phyloP scores from a whole-genome alignment of 1,140 invertebrate species.

The Mya arenaria region DNA sequence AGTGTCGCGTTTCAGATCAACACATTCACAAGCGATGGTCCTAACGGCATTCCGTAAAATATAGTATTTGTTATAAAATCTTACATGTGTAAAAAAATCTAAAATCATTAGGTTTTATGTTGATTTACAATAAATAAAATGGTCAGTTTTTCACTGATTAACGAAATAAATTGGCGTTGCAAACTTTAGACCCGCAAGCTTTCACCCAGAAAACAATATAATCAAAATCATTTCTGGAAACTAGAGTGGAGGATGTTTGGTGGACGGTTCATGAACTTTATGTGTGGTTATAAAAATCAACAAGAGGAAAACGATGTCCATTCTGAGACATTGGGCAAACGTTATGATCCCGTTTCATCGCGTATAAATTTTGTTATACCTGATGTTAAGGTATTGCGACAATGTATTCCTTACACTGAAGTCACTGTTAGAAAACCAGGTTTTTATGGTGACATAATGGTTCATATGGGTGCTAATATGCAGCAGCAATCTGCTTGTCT shows the following conservation, averaged over 20 bases:
- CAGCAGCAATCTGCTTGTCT: slow-evolving; percentile 8
- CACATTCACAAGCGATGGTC: no score
- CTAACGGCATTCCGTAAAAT: no score
- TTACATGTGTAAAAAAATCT: no score
- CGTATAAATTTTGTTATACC: slow-evolving; percentile 51
- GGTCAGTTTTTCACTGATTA: no score
- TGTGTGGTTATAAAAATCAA: slow-evolving; percentile 53
- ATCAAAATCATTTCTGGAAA: no score
- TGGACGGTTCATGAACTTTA: slow-evolving; percentile 42
- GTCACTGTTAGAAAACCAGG: neutral
- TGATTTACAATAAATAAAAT: no score
- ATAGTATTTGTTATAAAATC: no score
- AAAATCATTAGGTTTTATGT: no score
- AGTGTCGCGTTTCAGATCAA: no score
- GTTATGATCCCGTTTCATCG: slow-evolving; percentile 5
- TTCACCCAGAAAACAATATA: no score
- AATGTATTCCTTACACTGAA: slow-evolving; percentile 16
- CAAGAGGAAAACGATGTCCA: neutral
- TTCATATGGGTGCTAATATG: neutral
- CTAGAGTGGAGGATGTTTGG: slow-evolving; percentile 53
- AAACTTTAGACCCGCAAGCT: no score
- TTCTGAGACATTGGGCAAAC: neutral
- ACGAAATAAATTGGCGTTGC: no score
- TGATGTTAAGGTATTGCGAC: slow-evolving; percentile 27
- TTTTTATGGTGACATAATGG: neutral